Conservation (phyloP, 2,888 invertebrate genomes). For the Drosophila infuscata region DNA sequence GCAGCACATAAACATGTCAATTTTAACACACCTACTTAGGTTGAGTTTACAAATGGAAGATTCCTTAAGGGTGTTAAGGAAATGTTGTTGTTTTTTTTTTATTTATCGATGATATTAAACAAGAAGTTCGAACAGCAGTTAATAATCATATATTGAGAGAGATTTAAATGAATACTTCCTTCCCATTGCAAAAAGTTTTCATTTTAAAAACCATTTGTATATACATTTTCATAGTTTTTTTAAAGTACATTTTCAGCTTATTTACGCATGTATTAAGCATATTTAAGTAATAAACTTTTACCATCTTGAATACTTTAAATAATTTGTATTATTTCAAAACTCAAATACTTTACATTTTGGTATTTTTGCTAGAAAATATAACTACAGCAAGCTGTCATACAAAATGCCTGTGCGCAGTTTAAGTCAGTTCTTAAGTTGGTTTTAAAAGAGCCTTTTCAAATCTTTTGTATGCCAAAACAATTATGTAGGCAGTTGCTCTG, state of each 20-base stretch:
- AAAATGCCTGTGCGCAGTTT: slow-evolving; percentile 13
- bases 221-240: not conserved
- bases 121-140: not conserved
- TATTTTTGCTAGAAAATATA: slow-evolving; percentile 1
- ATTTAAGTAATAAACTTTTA: not conserved
- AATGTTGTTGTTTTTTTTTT: not conserved
- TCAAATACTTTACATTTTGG: not conserved
- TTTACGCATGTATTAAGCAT: not conserved
- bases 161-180: not conserved
- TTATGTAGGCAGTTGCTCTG: slow-evolving; percentile 38
- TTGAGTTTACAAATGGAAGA: slow-evolving; percentile 14
- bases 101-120: not conserved
- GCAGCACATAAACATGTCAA: not conserved
- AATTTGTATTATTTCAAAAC: not conserved
- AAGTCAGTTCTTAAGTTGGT: slow-evolving; percentile 23
- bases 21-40: slow-evolving; percentile 2
- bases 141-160: not conserved
- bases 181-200: not conserved
- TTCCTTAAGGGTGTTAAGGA: not conserved
- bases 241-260: not conserved
- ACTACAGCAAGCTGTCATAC: not conserved
- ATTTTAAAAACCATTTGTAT: not conserved
- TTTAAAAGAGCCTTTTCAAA: slow-evolving; percentile 34
- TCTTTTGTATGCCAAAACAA: slow-evolving; percentile 57
- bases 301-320: not conserved